Evolutionary conservation across 2,888 invertebrate species (phyloP).

Genomic region (Choristoneura rosaceana): DNA sequence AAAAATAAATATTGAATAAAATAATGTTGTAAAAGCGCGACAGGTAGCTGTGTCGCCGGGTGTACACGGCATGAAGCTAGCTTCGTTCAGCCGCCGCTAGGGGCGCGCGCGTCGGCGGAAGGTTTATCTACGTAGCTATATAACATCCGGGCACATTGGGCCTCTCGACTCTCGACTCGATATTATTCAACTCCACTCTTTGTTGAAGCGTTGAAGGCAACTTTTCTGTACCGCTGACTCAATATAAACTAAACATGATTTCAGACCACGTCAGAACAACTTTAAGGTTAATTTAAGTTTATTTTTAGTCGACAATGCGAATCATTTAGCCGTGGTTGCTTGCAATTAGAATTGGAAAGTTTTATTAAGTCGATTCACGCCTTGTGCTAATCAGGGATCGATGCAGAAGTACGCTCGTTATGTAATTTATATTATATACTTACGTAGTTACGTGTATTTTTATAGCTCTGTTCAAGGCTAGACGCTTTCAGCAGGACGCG

Average conservation of each 20-base stretch:
- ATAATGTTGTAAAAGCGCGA: constrained; percentile 49
- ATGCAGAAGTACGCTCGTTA: constrained; percentile 27
- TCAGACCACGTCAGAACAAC: constrained; percentile 57
- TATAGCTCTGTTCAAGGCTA: constrained; percentile 38
- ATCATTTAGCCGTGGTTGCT: constrained; percentile 22
- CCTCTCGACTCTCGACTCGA: constrained; percentile 74
- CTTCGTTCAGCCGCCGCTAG: constrained; percentile 73
- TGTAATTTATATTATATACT: constrained; percentile 24
- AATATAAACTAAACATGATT: constrained; percentile 65
- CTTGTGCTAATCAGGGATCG: constrained; percentile 38
- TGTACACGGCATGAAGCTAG: constrained; percentile 81
- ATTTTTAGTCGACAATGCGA: constrained; percentile 45
- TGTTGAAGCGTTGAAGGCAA: constrained; percentile 80
- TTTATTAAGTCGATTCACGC: constrained; percentile 63
- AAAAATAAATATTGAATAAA: constrained; percentile 48
- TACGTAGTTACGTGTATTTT: constrained; percentile 20
- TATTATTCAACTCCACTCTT: constrained; percentile 77
- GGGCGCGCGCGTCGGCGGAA: constrained; percentile 82
- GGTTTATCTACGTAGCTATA: constrained; percentile 85
- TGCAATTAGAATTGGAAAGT: constrained; percentile 50
- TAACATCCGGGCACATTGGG: constrained; percentile 82
- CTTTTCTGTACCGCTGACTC: constrained; percentile 73
- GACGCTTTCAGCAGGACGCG: constrained; percentile 40
- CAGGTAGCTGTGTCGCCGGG: constrained; percentile 65
- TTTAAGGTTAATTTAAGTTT: constrained; percentile 71